Evolutionary conservation across 2,888 invertebrate species (phyloP), one percentile per base, ranked within the genome.

Genomic region (Eucera pruinosa): DNA sequence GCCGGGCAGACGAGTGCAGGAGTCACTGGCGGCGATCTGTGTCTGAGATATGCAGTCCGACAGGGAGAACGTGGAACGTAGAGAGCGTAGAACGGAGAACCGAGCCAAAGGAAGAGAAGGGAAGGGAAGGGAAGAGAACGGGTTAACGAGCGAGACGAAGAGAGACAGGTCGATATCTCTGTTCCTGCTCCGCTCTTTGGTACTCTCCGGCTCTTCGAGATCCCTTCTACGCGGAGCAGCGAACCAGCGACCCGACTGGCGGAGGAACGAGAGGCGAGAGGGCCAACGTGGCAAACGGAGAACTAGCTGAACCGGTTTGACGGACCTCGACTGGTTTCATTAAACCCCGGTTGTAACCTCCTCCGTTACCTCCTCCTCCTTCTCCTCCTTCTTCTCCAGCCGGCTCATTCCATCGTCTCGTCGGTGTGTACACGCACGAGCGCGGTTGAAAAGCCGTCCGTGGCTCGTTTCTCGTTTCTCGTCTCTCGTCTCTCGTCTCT

Each of bases 231-330:
- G 54, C 54, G 33, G 25, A 39, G 33, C 23, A 30, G 45, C 72
- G 75, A 64, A 58, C 78, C 64, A 55, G 60, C 47, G 23, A 48
- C 15, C 11, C 33, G 36, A 20, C 45, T 18, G 20, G 9, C 18
- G 27, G 18, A 2, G n/a, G 27, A 52, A n/a, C 52, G 30, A 30
- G 27, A 50, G 61, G 52, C 55, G 70, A 54, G 70, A 54, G 48
- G 36, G 50, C 11, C 69, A 69, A 78, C 60, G 72, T 68, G 84
- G 78, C 80, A 75, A 78, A 78, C 76, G 74, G 73, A 78, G 86
- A 89, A 89, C 89, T 86, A 74, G 89, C 82, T 72, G 79, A 86
- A 90, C 91, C 89, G 90, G 91, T 91, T 90, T 86, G 82, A 83
- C 84, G 86, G 83, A 85, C 83, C 86, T 88, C 82, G 87, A 87